Evolutionary conservation across 1,140 invertebrate species (phyloP).

Genomic region (Andricus grossulariae): DNA sequence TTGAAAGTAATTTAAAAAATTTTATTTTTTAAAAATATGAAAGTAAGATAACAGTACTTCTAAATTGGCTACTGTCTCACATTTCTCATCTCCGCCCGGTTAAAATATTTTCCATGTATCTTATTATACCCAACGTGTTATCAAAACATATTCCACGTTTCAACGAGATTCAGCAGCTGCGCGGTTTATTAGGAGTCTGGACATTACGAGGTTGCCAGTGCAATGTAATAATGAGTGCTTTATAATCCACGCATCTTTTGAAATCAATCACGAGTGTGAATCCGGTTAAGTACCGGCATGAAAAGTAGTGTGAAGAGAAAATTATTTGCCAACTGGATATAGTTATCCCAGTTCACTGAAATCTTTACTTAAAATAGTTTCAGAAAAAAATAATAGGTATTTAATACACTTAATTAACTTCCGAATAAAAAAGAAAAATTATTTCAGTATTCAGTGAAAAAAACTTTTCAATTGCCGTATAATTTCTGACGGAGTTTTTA

Average conservation of each 20-base stretch:
- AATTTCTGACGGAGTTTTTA: no score
- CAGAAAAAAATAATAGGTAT: no score
- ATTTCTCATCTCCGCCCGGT: no score
- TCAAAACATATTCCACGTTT: constrained; percentile 22
- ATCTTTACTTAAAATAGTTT: no score
- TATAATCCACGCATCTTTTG: background rate
- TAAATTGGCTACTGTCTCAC: background rate
- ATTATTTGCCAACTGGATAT: background rate
- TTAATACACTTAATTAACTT: no score
- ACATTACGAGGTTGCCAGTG: constrained; percentile 8
- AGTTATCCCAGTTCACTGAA: no score
- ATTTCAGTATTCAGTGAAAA: no score
- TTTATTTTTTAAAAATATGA: no score
- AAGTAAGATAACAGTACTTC: no score
- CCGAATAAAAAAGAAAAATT: no score
- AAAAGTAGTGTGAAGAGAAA: background rate
- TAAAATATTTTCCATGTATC: constrained; percentile 16
- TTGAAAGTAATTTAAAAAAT: no score
- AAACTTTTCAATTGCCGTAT: no score
- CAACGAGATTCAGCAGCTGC: constrained; percentile 23
- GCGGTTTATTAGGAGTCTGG: constrained; percentile 4
- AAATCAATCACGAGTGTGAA: constrained; percentile 12
- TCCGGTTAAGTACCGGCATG: background rate
- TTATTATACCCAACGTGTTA: constrained; percentile 19
- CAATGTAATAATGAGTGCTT: constrained; percentile 26